phyloP scores from a whole-genome alignment of 1,140 invertebrate species.

The Sitobion miscanthi region DNA sequence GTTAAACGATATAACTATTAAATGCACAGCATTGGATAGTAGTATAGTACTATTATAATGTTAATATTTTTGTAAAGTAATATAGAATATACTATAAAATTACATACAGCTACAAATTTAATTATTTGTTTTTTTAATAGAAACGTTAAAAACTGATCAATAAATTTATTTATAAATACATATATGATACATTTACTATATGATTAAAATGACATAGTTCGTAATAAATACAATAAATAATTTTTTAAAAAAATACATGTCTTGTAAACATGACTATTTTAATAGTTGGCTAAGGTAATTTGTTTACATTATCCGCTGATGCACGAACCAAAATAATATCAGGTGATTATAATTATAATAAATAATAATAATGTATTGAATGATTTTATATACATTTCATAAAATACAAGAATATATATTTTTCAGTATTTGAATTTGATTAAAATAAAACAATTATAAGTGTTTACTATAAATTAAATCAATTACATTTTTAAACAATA shows the following conservation, averaged over 20 bases:
- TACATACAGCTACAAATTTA: background rate
- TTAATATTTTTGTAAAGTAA: no score
- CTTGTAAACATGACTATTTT: conserved; percentile 34
- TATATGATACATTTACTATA: conserved; percentile 38
- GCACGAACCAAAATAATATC: conserved; percentile 18
- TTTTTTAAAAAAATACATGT: conserved; percentile 41
- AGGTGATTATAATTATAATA: conserved; percentile 32
- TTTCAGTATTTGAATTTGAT: background rate
- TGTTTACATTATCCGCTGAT: conserved; percentile 24
- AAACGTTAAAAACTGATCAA: conserved; percentile 42
- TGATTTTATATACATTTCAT: conserved; percentile 41
- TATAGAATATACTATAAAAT: background rate
- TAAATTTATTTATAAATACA: conserved; percentile 51
- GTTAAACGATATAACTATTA: no score
- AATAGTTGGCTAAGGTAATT: conserved; percentile 39
- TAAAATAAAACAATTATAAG: conserved; percentile 27
- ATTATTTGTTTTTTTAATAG: background rate
- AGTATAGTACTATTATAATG: no score
- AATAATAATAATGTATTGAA: conserved; percentile 37
- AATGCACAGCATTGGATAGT: no score
- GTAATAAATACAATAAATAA: conserved; percentile 42
- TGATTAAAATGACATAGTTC: conserved; percentile 31
- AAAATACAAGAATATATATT: conserved; percentile 38
- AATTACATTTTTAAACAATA: conserved; percentile 52
- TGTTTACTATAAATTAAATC: conserved; percentile 51